Percentiles rank a stretch among this genome's conserved stretches.
Evolutionary conservation across 2,113 vertebrate species (phyloP).

Genomic region (Porphyrio hochstetteri): DNA sequence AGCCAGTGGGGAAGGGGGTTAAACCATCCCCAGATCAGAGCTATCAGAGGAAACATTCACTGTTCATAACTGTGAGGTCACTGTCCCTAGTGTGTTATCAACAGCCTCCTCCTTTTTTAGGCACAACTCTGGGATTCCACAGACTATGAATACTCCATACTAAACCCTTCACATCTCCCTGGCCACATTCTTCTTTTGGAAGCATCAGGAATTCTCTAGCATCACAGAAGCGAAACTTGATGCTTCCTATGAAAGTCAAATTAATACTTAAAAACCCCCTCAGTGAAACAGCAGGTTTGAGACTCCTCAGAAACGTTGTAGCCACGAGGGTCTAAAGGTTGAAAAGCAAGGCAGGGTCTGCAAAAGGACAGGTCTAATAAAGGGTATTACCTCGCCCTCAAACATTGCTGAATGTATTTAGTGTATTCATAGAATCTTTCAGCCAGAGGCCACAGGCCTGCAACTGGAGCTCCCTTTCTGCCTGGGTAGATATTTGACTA

Average conservation of each 20-base stretch:
- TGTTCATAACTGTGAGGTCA: neutral
- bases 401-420: neutral
- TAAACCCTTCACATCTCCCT: neutral
- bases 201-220: neutral
- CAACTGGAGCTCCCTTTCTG: neutral
- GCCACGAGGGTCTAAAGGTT: neutral
- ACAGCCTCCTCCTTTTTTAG: slow-evolving; percentile 8
- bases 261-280: neutral
- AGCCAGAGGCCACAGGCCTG: neutral
- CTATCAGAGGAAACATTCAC: neutral
- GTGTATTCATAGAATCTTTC: neutral
- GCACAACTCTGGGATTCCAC: neutral
- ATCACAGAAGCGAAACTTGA: neutral
- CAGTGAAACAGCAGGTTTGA: neutral
- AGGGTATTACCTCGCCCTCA: neutral
- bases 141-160: neutral
- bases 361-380: neutral
- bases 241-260: neutral
- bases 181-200: neutral
- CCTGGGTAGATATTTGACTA: neutral
- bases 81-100: neutral
- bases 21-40: neutral
- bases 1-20: neutral
- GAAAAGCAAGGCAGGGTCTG: neutral
- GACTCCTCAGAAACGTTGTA: neutral